phyloP scores from a whole-genome alignment of 2,888 invertebrate genomes.

The Stegana nigrithorax region DNA sequence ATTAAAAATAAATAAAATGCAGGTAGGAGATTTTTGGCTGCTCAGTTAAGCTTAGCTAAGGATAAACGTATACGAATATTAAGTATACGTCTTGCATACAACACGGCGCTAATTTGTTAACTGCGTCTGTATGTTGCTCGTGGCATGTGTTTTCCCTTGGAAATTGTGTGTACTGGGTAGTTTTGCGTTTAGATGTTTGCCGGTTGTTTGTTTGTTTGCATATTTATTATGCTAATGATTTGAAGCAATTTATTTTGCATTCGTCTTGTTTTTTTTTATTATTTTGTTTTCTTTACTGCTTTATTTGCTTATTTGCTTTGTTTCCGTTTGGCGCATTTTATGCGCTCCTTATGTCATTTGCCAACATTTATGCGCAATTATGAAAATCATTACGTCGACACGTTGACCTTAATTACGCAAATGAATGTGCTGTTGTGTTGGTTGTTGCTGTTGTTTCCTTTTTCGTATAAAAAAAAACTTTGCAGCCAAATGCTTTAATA shows the following conservation, averaged over 20 bases:
- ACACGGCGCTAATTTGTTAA: not conserved
- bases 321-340: not conserved
- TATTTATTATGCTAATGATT: conserved; percentile 5
- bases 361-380: conserved; percentile 30
- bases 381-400: conserved; percentile 21
- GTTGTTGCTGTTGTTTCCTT: too few relatives aligned
- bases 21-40: too few relatives aligned
- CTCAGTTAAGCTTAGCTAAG: too few relatives aligned
- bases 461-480: too few relatives aligned
- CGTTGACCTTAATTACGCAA: conserved; percentile 44
- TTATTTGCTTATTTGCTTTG: too few relatives aligned
- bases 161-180: too few relatives aligned
- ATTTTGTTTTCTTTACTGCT: not conserved
- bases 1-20: too few relatives aligned
- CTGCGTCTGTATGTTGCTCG: not conserved
- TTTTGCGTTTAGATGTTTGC: not conserved
- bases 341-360: conserved; percentile 12
- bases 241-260: too few relatives aligned
- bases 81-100: too few relatives aligned
- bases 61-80: too few relatives aligned
- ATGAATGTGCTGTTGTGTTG: conserved; percentile 23
- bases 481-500: too few relatives aligned
- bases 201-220: not conserved
- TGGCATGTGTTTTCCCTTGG: not conserved
- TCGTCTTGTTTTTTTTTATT: not conserved